Evolutionary conservation across 2,113 vertebrate species (phyloP).

Genomic region (Orycteropus afer): DNA sequence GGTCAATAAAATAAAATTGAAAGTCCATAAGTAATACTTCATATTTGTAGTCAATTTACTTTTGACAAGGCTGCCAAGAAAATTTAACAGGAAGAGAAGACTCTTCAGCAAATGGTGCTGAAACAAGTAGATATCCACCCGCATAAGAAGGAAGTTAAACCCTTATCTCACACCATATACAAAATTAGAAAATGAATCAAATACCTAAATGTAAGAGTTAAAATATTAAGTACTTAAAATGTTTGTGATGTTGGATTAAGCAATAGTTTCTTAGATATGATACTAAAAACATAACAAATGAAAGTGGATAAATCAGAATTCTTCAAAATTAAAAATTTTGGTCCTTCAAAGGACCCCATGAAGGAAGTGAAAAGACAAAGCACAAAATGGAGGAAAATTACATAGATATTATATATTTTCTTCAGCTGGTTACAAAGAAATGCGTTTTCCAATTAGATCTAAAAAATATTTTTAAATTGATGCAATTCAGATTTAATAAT

Average conservation of each 20-base stretch:
- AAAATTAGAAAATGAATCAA: slow-evolving; percentile 29
- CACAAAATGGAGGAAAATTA: background rate
- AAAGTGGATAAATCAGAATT: background rate
- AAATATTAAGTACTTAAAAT: slow-evolving; percentile 22
- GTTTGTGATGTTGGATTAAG: background rate
- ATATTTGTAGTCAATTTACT: background rate
- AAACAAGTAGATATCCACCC: background rate
- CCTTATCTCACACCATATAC: background rate
- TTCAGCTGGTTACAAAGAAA: background rate
- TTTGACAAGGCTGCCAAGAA: background rate
- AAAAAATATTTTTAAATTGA: background rate
- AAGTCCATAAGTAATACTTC: background rate
- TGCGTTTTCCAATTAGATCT: background rate
- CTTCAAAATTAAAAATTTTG: background rate
- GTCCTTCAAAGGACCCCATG: background rate
- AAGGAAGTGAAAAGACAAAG: slow-evolving; percentile 4
- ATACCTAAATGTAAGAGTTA: background rate
- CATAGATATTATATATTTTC: background rate
- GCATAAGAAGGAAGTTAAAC: background rate
- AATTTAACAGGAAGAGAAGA: background rate
- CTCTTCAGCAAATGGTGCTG: background rate
- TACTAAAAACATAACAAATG: background rate
- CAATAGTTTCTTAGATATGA: background rate
- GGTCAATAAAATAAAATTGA: background rate
- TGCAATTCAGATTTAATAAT: background rate